Conservation (phyloP, 2,888 invertebrate species). For the Heteromyza rotundicornis region DNA sequence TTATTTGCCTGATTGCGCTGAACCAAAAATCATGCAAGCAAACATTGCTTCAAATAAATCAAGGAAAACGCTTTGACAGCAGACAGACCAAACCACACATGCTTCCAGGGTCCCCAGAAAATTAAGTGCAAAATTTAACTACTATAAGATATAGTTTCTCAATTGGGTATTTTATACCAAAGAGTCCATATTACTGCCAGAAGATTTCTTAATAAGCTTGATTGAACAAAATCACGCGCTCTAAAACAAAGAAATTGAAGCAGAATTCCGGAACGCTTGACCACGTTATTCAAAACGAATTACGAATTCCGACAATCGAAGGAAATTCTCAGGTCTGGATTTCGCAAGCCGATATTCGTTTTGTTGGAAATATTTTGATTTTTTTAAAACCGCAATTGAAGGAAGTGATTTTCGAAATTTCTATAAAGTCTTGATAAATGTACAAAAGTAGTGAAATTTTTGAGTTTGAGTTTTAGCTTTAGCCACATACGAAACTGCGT, state of each 20-base stretch:
- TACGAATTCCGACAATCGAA: constrained; percentile 14
- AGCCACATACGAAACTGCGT: not conserved
- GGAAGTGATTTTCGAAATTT: not conserved
- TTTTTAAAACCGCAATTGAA: too few relatives aligned
- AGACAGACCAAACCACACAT: constrained; percentile 25
- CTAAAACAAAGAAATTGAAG: constrained; percentile 10
- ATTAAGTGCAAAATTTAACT: constrained; percentile 15
- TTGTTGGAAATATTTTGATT: not conserved
- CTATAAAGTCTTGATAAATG: constrained; percentile 29
- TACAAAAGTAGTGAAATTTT: constrained; percentile 14
- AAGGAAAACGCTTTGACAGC: constrained; percentile 13
- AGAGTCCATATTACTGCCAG: constrained; percentile 63
- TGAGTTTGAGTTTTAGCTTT: not conserved
- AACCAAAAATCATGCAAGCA: constrained; percentile 52
- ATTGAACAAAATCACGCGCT: constrained; percentile 26
- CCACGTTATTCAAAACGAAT: too few relatives aligned
- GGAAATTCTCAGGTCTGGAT: constrained; percentile 39
- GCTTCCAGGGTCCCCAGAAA: constrained; percentile 20
- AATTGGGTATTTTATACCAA: constrained; percentile 59
- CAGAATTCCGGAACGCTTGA: too few relatives aligned
- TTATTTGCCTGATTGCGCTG: constrained; percentile 56
- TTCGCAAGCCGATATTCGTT: constrained; percentile 19
- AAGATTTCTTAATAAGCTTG: constrained; percentile 62
- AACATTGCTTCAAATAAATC: constrained; percentile 46
- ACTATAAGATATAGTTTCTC: constrained; percentile 22